Evolutionary conservation across 2,888 invertebrate genomes (phyloP).

Genomic region (Leucophenga montana): DNA sequence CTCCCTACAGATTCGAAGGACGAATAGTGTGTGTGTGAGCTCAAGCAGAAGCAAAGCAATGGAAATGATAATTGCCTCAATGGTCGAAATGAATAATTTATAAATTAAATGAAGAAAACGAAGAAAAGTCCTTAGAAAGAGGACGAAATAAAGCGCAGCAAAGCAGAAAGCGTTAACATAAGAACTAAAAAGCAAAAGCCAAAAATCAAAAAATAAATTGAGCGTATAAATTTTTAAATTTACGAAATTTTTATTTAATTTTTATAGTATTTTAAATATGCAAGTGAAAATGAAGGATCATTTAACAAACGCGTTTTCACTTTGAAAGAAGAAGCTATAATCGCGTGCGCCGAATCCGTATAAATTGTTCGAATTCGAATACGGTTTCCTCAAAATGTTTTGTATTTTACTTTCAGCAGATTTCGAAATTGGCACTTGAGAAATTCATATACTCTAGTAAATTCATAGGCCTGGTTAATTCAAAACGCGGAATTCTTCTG

Average conservation of each 20-base stretch:
- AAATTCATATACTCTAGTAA: no score
- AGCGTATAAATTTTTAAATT: neutral
- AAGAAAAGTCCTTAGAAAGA: conserved; percentile 12
- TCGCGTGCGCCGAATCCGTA: no score
- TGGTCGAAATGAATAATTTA: conserved; percentile 69
- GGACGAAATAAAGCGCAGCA: conserved; percentile 29
- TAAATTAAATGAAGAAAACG: conserved; percentile 54
- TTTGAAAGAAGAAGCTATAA: no score
- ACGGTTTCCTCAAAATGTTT: no score
- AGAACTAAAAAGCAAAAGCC: conserved; percentile 13
- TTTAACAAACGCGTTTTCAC: no score
- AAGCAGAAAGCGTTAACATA: conserved; percentile 33
- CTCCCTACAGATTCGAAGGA: conserved; percentile 24
- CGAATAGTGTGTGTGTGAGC: neutral
- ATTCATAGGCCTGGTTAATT: no score
- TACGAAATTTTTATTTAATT: conserved; percentile 10
- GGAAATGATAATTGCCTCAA: conserved; percentile 67
- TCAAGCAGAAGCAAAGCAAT: conserved; percentile 43
- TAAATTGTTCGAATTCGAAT: no score
- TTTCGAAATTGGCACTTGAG: no score
- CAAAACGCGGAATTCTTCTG: no score
- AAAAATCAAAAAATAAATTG: conserved; percentile 25
- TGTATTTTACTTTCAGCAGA: no score
- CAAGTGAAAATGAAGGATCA: no score
- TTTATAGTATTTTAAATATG: no score